Evolutionary conservation across 2,113 vertebrate species (phyloP).

Genomic region (Pterocles gutturalis): DNA sequence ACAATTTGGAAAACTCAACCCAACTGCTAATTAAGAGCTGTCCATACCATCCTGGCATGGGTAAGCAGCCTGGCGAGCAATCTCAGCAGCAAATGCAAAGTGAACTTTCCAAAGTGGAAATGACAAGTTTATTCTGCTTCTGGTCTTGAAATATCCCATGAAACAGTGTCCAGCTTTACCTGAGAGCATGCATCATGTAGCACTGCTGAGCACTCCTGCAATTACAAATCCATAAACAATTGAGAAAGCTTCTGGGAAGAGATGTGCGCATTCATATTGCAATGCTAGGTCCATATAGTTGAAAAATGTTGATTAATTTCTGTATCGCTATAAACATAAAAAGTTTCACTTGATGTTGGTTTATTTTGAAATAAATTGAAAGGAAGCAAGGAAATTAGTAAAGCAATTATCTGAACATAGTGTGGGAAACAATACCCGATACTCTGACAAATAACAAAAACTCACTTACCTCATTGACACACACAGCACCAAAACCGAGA

Average conservation of each 20-base stretch:
- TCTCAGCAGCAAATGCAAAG: background rate
- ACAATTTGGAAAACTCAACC: background rate
- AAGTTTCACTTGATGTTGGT: background rate
- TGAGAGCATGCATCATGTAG: accelerated
- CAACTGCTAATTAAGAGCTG: background rate
- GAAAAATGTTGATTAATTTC: background rate
- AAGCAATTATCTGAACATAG: background rate
- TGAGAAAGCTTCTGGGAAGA: background rate
- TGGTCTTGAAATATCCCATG: background rate
- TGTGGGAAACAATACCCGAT: background rate
- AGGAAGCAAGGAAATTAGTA: background rate
- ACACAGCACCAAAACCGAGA: background rate
- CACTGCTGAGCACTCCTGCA: background rate
- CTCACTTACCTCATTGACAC: background rate
- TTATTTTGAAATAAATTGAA: background rate
- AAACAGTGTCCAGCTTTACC: background rate
- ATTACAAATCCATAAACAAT: background rate
- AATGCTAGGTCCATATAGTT: background rate
- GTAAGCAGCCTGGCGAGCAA: background rate
- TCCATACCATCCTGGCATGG: background rate
- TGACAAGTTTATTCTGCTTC: background rate
- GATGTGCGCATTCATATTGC: background rate
- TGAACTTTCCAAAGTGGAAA: background rate
- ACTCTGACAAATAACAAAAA: background rate
- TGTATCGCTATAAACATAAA: background rate